A percentile compares a stretch with the other conserved stretches of the same genome.
These are phyloP conservation scores for Gymnopithys bicolor DNA, from an alignment of 2,797 vertebrate genomes.

Conservation along the genomic window DNA sequence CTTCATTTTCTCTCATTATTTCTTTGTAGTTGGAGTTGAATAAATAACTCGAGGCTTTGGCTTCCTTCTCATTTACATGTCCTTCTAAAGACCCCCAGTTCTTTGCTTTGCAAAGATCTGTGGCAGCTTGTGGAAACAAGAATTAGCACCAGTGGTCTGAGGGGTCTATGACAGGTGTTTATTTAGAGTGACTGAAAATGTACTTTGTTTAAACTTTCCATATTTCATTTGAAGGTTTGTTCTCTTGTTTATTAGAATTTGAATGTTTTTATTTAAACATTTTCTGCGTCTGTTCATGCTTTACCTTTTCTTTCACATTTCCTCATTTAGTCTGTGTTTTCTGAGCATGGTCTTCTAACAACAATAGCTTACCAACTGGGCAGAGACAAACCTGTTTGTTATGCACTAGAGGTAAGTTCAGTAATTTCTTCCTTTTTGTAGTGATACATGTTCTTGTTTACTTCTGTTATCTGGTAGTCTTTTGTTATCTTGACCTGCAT, in stretches of 20 bases:
- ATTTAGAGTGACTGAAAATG: neutral
- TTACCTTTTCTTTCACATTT: conserved; percentile 19
- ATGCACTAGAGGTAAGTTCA: conserved; percentile 91
- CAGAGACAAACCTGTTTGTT: conserved; percentile 91
- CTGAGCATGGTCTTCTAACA: conserved; percentile 96
- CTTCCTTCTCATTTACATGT: neutral
- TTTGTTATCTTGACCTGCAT: neutral
- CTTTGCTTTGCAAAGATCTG: neutral
- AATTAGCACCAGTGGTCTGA: neutral
- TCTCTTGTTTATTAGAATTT: neutral
- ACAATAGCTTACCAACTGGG: conserved; percentile 97
- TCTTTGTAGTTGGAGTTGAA: neutral
- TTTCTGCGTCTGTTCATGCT: neutral
- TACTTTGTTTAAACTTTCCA: neutral
- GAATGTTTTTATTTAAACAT: neutral
- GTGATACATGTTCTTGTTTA: neutral
- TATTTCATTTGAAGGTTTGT: neutral
- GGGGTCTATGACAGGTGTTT: neutral
- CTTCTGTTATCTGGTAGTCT: neutral
- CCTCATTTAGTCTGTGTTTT: conserved; percentile 87
- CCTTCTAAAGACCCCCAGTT: neutral
- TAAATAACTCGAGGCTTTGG: neutral
- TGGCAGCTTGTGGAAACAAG: neutral
- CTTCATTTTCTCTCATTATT: neutral
- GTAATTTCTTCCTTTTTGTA: neutral